These are phyloP conservation scores for Spinus pinus DNA, from an alignment of 2,797 vertebrate genomes.

Conservation along the genomic window DNA sequence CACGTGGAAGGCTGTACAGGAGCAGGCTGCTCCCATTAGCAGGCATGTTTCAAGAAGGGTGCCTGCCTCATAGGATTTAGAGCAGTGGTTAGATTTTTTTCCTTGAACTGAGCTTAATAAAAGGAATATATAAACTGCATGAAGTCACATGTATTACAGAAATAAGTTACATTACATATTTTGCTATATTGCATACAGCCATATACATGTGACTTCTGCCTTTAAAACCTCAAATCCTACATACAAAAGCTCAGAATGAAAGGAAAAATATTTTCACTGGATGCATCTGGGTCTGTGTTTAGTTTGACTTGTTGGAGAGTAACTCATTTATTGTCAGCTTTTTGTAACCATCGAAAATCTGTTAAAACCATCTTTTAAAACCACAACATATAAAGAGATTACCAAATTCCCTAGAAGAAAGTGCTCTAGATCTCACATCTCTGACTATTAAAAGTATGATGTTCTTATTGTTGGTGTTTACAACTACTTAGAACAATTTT, in stretches of 20 bases:
- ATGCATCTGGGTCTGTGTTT: not conserved
- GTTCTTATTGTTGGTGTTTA: not conserved
- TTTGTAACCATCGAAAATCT: not conserved
- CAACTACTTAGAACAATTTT: not conserved
- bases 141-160: rapidly evolving
- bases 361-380: not conserved
- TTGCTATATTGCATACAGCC: not conserved
- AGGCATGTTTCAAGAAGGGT: not conserved
- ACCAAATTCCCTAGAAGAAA: not conserved
- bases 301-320: not conserved
- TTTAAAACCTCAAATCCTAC: not conserved
- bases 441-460: not conserved
- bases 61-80: not conserved
- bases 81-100: not conserved
- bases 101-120: not conserved
- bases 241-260: not conserved
- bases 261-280: not conserved
- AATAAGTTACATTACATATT: not conserved
- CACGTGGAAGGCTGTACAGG: rapidly evolving
- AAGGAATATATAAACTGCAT: not conserved
- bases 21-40: not conserved
- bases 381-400: not conserved
- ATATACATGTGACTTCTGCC: not conserved
- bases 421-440: not conserved
- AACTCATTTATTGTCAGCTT: not conserved